Percentiles rank a stretch among this genome's conserved stretches.
These are phyloP conservation scores for Xestobium rufovillosum DNA, from an alignment of 2,888 invertebrate genomes.

Conservation along the genomic window DNA sequence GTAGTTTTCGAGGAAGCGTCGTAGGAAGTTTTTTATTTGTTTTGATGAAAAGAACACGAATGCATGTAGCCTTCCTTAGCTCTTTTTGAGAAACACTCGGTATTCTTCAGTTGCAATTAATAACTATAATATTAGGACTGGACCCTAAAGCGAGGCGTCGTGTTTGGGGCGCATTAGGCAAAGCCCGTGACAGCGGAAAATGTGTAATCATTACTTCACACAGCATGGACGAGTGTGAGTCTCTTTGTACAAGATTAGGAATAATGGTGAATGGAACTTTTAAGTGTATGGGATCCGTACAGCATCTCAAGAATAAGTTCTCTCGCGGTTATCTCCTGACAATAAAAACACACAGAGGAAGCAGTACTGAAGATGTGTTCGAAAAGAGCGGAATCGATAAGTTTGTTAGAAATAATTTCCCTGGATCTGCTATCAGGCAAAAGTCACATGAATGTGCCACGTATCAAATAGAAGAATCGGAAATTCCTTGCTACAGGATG, in stretches of 20 bases:
- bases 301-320: conserved; percentile 69
- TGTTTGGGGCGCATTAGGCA: conserved; percentile 63
- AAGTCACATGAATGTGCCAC: conserved; percentile 59
- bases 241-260: conserved; percentile 64
- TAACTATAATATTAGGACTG: too few relatives aligned
- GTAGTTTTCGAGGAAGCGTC: too few relatives aligned
- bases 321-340: conserved; percentile 44
- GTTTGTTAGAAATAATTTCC: conserved; percentile 20
- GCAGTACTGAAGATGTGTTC: too few relatives aligned
- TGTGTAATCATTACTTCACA: conserved; percentile 73
- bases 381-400: conserved; percentile 18
- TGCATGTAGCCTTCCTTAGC: too few relatives aligned
- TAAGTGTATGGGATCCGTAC: conserved; percentile 66
- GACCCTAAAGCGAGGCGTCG: conserved; percentile 68
- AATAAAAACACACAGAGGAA: conserved; percentile 20
- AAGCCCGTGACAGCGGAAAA: conserved; percentile 56
- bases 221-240: conserved; percentile 77
- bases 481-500: conserved; percentile 58
- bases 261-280: conserved; percentile 74
- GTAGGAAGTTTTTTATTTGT: too few relatives aligned
- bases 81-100: too few relatives aligned
- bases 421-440: conserved; percentile 44
- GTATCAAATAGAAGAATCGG: conserved; percentile 52
- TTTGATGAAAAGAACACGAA: too few relatives aligned
- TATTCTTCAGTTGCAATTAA: too few relatives aligned